phyloP scores from a whole-genome alignment of 1,140 invertebrate genomes.

The Phymastichus coffea region DNA sequence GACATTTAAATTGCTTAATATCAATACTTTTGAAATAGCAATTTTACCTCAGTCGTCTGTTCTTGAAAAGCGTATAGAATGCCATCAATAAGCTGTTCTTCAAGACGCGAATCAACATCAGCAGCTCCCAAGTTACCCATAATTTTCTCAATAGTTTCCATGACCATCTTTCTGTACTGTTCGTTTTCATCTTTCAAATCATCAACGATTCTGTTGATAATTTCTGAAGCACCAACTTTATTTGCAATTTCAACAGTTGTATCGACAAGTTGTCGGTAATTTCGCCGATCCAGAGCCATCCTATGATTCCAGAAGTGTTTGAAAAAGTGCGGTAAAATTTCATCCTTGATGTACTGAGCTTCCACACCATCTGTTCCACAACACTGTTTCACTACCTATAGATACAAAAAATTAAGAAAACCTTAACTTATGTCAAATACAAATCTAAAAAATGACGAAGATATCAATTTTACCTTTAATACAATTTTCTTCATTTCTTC shows the following conservation, averaged over 20 bases:
- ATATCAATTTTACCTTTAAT: conserved; percentile 72
- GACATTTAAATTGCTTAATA: conserved; percentile 1
- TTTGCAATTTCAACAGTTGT: conserved; percentile 99
- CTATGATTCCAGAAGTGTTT: conserved; percentile 99
- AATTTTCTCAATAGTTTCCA: conserved; percentile 99
- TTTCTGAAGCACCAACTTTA: conserved; percentile 98
- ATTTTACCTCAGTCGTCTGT: conserved; percentile 90
- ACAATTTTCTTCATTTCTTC: conserved; percentile 99
- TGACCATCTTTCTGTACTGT: conserved; percentile 99
- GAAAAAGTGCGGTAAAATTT: conserved; percentile 98
- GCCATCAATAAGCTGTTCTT: conserved; percentile 99
- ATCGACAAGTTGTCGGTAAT: conserved; percentile 97
- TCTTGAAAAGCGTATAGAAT: conserved; percentile 99
- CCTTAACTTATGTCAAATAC: not conserved
- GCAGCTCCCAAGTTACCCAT: conserved; percentile 96
- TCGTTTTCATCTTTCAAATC: conserved; percentile 99
- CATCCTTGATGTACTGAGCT: conserved; percentile 98
- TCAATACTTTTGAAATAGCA: no score
- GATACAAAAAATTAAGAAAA: conserved; percentile 26
- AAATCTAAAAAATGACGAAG: conserved; percentile 20
- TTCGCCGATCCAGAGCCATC: conserved; percentile 97
- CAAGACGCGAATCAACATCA: conserved; percentile 95
- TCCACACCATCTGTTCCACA: conserved; percentile 99
- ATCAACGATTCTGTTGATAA: conserved; percentile 97
- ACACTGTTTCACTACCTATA: conserved; percentile 98